A percentile compares a stretch with the other conserved stretches of the same genome.
These are phyloP conservation scores for Uloborus diversus DNA, from an alignment of 1,140 invertebrate genomes.

Conservation along the genomic window DNA sequence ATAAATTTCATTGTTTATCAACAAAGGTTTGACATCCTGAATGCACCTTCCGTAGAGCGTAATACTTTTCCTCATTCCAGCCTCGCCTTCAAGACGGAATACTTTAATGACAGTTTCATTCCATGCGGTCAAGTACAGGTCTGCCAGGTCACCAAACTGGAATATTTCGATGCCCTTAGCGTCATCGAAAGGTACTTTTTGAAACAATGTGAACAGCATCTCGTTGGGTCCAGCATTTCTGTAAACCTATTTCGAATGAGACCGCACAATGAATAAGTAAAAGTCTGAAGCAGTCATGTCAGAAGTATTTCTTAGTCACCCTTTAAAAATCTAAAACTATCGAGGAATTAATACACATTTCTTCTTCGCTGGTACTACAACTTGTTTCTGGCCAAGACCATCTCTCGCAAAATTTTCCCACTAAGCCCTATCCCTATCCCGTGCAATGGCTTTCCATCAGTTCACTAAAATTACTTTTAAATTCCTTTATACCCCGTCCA, in stretches of 20 bases:
- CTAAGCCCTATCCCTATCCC: too few relatives aligned
- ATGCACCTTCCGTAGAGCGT: conserved; percentile 16
- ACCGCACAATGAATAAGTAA: too few relatives aligned
- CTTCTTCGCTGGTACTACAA: too few relatives aligned
- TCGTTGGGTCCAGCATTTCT: neutral
- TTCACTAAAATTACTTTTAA: too few relatives aligned
- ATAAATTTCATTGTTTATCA: neutral
- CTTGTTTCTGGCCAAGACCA: too few relatives aligned
- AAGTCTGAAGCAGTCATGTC: neutral
- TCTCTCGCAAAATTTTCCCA: too few relatives aligned
- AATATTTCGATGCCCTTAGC: conserved; percentile 13
- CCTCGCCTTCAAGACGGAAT: conserved; percentile 17
- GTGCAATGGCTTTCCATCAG: too few relatives aligned
- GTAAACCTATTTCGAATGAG: conserved; percentile 31
- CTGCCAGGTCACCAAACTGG: conserved; percentile 8
- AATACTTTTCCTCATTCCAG: conserved; percentile 3
- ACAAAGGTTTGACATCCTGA: conserved; percentile 4
- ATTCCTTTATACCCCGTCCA: too few relatives aligned
- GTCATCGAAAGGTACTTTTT: conserved; percentile 46
- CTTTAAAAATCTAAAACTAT: too few relatives aligned
- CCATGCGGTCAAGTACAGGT: conserved; percentile 6
- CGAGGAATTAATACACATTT: too few relatives aligned
- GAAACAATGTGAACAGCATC: conserved; percentile 10
- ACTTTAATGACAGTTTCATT: conserved; percentile 15
- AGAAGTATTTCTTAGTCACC: too few relatives aligned